Evolutionary conservation across 1,140 invertebrate species (phyloP).

Genomic region (Heliconius melpomene): DNA sequence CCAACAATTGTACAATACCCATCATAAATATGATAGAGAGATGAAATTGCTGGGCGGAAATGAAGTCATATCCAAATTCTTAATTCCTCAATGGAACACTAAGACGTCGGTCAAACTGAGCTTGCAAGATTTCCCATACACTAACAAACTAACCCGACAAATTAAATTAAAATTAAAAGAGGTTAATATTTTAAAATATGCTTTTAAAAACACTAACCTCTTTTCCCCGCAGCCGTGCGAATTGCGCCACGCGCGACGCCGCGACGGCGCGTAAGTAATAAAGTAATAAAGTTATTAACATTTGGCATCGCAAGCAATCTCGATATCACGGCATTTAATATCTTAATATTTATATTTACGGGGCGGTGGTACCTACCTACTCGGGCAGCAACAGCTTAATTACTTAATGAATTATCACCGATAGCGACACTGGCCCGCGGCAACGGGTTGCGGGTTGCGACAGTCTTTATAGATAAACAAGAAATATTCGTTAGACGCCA

Average conservation of each 20-base stretch:
- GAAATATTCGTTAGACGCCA: not conserved
- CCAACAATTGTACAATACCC: too few relatives aligned
- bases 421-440: not conserved
- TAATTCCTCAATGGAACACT: too few relatives aligned
- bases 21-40: too few relatives aligned
- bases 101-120: too few relatives aligned
- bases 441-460: not conserved
- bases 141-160: too few relatives aligned
- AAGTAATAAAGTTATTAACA: conserved; percentile 4
- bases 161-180: too few relatives aligned
- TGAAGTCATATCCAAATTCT: too few relatives aligned
- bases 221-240: not conserved
- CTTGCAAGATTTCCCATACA: too few relatives aligned
- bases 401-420: conserved; percentile 55
- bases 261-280: not conserved
- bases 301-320: not conserved
- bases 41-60: too few relatives aligned
- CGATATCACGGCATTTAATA: conserved; percentile 27
- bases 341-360: conserved; percentile 36
- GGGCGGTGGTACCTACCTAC: too few relatives aligned
- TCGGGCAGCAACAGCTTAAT: conserved; percentile 42
- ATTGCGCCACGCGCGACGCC: not conserved
- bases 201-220: not conserved
- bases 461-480: not conserved
- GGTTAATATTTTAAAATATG: too few relatives aligned